Percentiles rank a stretch among this genome's conserved stretches.
These are phyloP conservation scores for Nasua narica DNA, from an alignment of 2,797 vertebrate species.

Conservation along the genomic window DNA sequence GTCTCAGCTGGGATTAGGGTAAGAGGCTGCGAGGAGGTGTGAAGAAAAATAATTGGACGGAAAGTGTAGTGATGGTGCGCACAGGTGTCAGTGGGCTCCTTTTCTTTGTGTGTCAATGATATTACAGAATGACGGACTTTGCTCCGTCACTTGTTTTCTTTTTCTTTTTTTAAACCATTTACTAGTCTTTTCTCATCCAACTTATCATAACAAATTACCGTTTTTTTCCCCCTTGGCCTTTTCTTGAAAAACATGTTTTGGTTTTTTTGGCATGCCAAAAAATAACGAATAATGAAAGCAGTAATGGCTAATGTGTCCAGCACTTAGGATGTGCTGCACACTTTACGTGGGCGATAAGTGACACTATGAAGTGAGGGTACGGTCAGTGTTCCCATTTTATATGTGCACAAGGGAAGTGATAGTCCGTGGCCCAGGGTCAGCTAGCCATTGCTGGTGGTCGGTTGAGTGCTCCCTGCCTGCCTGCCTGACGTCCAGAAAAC, in stretches of 20 bases:
- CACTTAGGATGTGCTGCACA: neutral
- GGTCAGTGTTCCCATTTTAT: neutral
- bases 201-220: neutral
- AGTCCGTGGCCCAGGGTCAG: neutral
- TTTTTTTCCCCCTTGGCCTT: neutral
- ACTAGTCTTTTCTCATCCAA: neutral
- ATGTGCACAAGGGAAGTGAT: neutral
- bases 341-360: neutral
- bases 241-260: neutral
- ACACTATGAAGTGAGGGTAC: neutral
- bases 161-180: neutral
- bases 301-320: neutral
- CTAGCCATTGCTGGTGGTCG: neutral
- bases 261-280: neutral
- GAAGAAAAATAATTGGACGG: neutral
- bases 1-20: neutral
- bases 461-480: neutral
- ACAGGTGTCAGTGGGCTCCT: neutral
- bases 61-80: neutral
- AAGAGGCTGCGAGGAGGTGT: neutral
- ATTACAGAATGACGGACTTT: neutral
- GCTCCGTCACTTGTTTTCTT: neutral
- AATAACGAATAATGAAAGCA: neutral
- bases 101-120: neutral
- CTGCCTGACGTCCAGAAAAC: neutral